Percentiles rank a stretch among this genome's conserved stretches.
phyloP scores from a whole-genome alignment of 1,140 invertebrate genomes.

The Pogonomyrmex californicus region DNA sequence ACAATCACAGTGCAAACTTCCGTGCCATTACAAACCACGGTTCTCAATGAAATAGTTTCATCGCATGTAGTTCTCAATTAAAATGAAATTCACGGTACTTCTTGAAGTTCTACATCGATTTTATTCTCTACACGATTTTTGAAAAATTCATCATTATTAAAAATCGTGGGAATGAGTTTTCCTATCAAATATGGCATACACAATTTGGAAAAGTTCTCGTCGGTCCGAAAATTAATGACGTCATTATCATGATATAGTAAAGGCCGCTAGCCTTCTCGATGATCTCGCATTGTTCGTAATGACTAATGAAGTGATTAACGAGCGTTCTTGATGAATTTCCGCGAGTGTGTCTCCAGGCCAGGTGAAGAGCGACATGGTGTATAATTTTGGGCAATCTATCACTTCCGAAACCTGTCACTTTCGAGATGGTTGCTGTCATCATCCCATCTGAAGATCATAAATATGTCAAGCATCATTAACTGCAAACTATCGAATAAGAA shows the following conservation, averaged over 20 bases:
- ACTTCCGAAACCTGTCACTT: neutral
- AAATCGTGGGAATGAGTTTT: neutral
- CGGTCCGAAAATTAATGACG: neutral
- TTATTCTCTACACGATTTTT: neutral
- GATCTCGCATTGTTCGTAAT: neutral
- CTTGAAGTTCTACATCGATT: neutral
- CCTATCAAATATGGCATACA: neutral
- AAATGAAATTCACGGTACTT: neutral
- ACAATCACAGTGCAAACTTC: neutral
- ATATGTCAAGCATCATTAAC: neutral
- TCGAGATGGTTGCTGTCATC: neutral
- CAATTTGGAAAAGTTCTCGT: neutral
- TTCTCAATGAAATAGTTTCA: conserved; percentile 10
- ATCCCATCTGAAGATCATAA: neutral
- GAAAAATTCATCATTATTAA: neutral
- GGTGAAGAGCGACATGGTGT: neutral
- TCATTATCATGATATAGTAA: neutral
- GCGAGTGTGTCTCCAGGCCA: neutral
- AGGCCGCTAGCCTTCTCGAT: neutral
- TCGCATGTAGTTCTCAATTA: neutral
- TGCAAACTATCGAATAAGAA: neutral
- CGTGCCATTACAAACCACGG: neutral
- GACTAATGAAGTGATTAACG: conserved; percentile 13
- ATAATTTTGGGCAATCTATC: conserved; percentile 13
- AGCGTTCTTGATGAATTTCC: neutral